These are phyloP conservation scores for Stigmatopora argus DNA, from an alignment of 2,113 vertebrate species.

Conservation along the genomic window DNA sequence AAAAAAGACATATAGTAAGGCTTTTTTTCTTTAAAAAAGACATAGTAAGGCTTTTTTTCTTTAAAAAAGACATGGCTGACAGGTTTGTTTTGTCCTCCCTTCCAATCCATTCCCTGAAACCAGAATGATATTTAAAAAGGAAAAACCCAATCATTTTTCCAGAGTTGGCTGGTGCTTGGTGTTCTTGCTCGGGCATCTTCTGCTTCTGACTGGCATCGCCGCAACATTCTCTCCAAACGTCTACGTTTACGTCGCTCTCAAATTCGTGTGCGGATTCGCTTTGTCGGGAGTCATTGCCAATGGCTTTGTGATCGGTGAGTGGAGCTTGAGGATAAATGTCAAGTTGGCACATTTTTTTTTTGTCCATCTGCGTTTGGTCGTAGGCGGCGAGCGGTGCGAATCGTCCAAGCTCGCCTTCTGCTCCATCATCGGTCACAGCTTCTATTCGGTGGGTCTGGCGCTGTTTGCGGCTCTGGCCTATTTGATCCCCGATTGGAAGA, in stretches of 20 bases:
- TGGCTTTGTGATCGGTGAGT: slow-evolving; percentile 70
- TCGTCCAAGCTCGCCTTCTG: slow-evolving; percentile 68
- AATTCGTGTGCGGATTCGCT: slow-evolving; percentile 69
- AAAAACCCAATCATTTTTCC: no score
- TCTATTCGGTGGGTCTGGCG: slow-evolving; percentile 72
- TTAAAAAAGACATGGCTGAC: no score
- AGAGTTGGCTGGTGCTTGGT: slow-evolving; percentile 80
- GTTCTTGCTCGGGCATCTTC: slow-evolving; percentile 66
- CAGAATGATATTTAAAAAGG: no score
- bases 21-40: no score
- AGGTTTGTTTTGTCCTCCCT: no score
- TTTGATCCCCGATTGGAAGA: slow-evolving; percentile 76
- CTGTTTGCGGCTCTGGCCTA: slow-evolving; percentile 77
- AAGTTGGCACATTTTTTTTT: no score
- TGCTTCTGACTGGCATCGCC: slow-evolving; percentile 67
- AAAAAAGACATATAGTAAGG: no score
- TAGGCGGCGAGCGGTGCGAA: slow-evolving; percentile 86
- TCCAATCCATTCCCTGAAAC: no score
- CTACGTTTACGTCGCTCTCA: slow-evolving; percentile 73
- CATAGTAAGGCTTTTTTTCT: no score
- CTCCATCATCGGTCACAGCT: slow-evolving; percentile 65
- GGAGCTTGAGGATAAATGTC: no score
- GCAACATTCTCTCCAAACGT: slow-evolving; percentile 75
- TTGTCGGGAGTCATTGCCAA: slow-evolving; percentile 69
- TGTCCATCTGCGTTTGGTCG: slow-evolving; percentile 8